phyloP scores from a whole-genome alignment of 2,113 vertebrate genomes.

The Arizona elegans region DNA sequence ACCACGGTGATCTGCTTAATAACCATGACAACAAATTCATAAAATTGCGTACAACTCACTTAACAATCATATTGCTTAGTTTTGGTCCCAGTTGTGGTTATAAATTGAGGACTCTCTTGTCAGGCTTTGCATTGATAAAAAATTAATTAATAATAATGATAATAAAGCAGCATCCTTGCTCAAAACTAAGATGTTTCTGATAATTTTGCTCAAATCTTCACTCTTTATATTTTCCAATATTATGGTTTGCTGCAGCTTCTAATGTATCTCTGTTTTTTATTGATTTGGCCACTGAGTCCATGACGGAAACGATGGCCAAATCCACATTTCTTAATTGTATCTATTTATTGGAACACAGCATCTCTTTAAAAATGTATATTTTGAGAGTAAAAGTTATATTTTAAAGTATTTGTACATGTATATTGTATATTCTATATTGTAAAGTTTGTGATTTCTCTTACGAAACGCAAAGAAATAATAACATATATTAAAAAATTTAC shows the following conservation, averaged over 20 bases:
- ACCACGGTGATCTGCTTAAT: neutral
- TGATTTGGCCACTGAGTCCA: neutral
- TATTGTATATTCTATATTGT: neutral
- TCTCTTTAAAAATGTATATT: neutral
- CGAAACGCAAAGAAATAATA: neutral
- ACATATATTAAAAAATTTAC: neutral
- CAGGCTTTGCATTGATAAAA: neutral
- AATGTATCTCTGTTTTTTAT: neutral
- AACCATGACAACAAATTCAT: neutral
- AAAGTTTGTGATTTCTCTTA: neutral
- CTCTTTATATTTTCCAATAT: neutral
- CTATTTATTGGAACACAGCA: neutral
- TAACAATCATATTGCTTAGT: neutral
- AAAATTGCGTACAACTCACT: neutral
- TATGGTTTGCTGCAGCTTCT: neutral
- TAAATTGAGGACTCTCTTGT: neutral
- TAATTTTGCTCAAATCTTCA: neutral
- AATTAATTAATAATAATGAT: neutral
- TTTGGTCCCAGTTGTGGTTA: neutral
- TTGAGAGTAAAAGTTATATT: conserved; percentile 2
- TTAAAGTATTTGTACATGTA: neutral
- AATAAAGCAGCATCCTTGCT: neutral
- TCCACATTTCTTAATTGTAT: neutral
- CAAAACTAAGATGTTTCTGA: neutral
- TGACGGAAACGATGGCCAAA: neutral